Conservation (phyloP, 2,113 vertebrate genomes). For the Leptosomus discolor region DNA sequence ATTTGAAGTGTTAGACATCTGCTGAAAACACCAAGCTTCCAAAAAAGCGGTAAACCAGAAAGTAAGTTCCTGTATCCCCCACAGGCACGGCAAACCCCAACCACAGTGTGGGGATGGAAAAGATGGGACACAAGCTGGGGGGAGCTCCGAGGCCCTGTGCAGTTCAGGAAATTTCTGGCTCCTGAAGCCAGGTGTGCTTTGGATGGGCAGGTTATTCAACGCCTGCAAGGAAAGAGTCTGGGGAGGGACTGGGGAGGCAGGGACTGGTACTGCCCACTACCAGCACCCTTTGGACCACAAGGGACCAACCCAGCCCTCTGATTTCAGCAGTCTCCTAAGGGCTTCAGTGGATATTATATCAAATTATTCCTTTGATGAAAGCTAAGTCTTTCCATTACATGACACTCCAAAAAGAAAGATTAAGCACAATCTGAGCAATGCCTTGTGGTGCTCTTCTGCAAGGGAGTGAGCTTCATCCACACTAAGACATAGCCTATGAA, state of each 20-base stretch:
- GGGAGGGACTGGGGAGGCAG: neutral
- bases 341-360: neutral
- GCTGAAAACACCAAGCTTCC: neutral
- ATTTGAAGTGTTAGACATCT: neutral
- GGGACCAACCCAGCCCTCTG: neutral
- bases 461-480: neutral
- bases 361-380: neutral
- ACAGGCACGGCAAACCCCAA: neutral
- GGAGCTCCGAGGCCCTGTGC: neutral
- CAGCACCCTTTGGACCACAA: neutral
- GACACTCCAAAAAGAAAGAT: neutral
- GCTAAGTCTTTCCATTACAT: neutral
- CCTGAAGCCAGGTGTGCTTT: neutral
- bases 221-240: neutral
- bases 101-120: fast-evolving
- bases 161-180: neutral
- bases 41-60: neutral
- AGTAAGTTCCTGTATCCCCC: neutral
- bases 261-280: neutral
- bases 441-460: neutral
- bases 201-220: neutral
- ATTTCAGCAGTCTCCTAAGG: neutral
- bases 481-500: neutral
- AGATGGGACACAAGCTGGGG: neutral
- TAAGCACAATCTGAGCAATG: neutral